These are phyloP conservation scores for Cotesia congregata DNA, from an alignment of 2,888 invertebrate species.

Conservation along the genomic window DNA sequence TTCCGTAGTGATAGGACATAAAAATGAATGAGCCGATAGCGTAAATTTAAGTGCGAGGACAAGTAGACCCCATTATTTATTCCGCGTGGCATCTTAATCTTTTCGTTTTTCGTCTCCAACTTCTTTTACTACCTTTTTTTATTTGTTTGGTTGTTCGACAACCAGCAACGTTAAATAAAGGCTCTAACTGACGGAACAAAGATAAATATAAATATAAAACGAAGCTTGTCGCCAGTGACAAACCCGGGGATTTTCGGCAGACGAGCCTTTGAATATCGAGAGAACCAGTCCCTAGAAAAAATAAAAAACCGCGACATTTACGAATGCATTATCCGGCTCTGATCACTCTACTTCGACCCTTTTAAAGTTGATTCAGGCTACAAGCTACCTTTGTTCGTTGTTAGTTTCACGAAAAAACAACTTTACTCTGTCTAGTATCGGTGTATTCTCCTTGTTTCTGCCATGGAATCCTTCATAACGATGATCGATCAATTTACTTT, in stretches of 20 bases:
- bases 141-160: neutral
- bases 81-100: slow-evolving; percentile 40
- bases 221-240: slow-evolving; percentile 5
- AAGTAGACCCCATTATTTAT: slow-evolving; percentile 47
- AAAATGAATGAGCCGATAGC: slow-evolving; percentile 43
- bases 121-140: neutral
- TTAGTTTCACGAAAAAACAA: neutral
- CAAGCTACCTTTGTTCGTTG: neutral
- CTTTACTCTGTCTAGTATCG: neutral
- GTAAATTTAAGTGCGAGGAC: slow-evolving; percentile 10
- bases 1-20: slow-evolving; percentile 27
- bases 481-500: neutral
- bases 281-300: slow-evolving; percentile 2
- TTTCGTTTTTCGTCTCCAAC: neutral
- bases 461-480: neutral
- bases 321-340: slow-evolving; percentile 45
- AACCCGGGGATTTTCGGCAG: slow-evolving; percentile 16
- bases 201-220: neutral
- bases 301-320: slow-evolving; percentile 18
- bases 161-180: neutral
- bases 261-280: slow-evolving; percentile 27
- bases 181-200: slow-evolving; percentile 7
- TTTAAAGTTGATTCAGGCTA: too few relatives aligned
- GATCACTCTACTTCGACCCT: neutral
- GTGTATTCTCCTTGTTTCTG: neutral